Base-by-base conservation (phyloP, 2,888 invertebrate species). In the Synanthedon tipuliformis region DNA sequence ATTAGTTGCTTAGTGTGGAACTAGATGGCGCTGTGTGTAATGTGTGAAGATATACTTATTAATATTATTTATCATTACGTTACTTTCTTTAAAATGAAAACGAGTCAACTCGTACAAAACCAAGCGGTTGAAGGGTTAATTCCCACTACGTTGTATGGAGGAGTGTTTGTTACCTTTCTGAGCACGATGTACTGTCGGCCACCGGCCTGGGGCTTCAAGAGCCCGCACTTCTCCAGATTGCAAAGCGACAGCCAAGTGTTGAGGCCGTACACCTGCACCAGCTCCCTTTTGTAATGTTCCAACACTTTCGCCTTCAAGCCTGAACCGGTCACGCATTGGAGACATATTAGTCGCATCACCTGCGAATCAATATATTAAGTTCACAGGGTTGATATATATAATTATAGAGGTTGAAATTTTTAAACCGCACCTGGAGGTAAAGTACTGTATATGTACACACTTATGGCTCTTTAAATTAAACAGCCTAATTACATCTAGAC, bases 291-390 rank as follows among this genome's bases (percentile, higher is more conserved):
- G 73, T 91, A 91, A 66, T 89, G 86, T 60, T 92, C 92, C 53
- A 95, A 72, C 0, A 98, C 90, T 75, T 97, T 97, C 3, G 92
- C 93, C 74, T 98, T 98, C 3, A 99, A 88, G 0, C 99, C 99
- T 15, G 96, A 96, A 54, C 94, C 95, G 3, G 97, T 95, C 15
- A 93, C 89, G 57, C 96, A 97, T 79, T 99, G 99, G 53, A 99
- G 90, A 74, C 97, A 96, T 56, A 99, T 93, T 5, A 99, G 87
- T 10, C 98, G 89, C 45, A 99, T 85, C 8, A 98, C 93, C 86
- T 86, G 57, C 3, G 52, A 49, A 34, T 27, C 27, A 27, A 27
- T 3, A n/a, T n/a, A n/a, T n/a, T n/a, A n/a, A n/a, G n/a, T n/a
- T n/a, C n/a, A n/a, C n/a, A n/a, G 7, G 40, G 4, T 49, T 4